phyloP scores from a whole-genome alignment of 1,140 invertebrate species.

The Lepidurus couesii region DNA sequence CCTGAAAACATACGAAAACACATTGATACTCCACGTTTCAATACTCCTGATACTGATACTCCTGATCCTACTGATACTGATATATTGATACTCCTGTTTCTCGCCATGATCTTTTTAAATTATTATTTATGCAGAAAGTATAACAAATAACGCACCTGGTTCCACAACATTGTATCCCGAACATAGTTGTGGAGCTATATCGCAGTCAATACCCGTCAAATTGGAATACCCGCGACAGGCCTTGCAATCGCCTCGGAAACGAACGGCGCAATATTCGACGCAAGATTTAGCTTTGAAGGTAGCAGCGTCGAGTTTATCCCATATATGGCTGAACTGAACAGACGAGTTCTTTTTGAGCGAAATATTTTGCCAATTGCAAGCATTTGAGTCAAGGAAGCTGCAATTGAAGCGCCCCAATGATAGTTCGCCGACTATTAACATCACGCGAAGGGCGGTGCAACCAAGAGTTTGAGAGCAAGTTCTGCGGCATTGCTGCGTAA shows the following conservation, averaged over 20 bases:
- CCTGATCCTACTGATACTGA: too few relatives aligned
- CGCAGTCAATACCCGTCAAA: neutral
- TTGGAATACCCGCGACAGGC: neutral
- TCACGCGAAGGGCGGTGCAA: neutral
- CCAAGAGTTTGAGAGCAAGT: neutral
- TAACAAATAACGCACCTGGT: neutral
- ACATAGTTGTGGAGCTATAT: neutral
- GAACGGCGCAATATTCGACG: neutral
- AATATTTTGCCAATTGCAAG: neutral
- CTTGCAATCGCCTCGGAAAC: neutral
- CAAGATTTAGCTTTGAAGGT: neutral
- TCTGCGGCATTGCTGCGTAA: neutral
- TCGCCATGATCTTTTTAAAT: too few relatives aligned
- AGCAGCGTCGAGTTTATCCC: neutral
- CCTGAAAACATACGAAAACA: too few relatives aligned
- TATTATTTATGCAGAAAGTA: neutral
- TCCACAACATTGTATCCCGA: neutral
- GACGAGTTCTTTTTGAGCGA: neutral
- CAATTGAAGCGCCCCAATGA: neutral
- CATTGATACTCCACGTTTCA: too few relatives aligned
- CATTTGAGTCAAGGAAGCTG: neutral
- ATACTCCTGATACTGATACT: too few relatives aligned
- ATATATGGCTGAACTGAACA: neutral
- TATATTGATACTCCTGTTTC: too few relatives aligned
- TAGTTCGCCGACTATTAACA: neutral